Percentiles rank a stretch among this genome's conserved stretches.
Evolutionary conservation across 2,797 vertebrate genomes (phyloP).

Genomic region (Microtus obscurus): DNA sequence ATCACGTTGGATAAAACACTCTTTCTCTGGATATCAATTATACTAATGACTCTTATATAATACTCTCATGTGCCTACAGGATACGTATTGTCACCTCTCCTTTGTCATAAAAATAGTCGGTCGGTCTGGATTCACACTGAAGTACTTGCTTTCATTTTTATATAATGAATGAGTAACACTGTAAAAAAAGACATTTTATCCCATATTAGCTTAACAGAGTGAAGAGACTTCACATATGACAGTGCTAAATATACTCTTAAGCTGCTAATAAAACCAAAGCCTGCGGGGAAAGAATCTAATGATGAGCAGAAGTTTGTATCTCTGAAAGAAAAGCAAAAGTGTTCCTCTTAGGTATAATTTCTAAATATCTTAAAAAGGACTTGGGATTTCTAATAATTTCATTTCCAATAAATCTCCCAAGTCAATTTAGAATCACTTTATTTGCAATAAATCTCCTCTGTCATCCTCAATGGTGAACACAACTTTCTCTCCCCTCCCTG

Average conservation of each 20-base stretch:
- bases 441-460: slow-evolving; percentile 80
- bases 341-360: slow-evolving; percentile 89
- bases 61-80: slow-evolving; percentile 86
- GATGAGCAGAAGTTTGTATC: slow-evolving; percentile 89
- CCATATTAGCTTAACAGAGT: slow-evolving; percentile 90
- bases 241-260: slow-evolving; percentile 90
- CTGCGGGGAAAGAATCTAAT: slow-evolving; percentile 88
- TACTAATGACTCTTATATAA: slow-evolving; percentile 91
- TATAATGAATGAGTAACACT: slow-evolving; percentile 89
- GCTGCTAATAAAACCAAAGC: slow-evolving; percentile 90
- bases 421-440: slow-evolving; percentile 87
- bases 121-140: slow-evolving; percentile 85
- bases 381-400: slow-evolving; percentile 86
- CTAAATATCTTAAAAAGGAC: slow-evolving; percentile 86
- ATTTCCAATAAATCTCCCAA: slow-evolving; percentile 87
- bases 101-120: slow-evolving; percentile 89
- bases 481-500: slow-evolving; percentile 51
- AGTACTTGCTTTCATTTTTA: slow-evolving; percentile 88
- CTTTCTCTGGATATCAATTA: slow-evolving; percentile 90
- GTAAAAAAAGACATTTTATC: slow-evolving; percentile 89
- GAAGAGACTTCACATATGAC: slow-evolving; percentile 89
- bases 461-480: slow-evolving; percentile 66
- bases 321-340: slow-evolving; percentile 87
- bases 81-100: slow-evolving; percentile 88
- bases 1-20: slow-evolving; percentile 89